Conservation (phyloP, 2,113 vertebrate genomes). For the Rhadina sibilatrix region DNA sequence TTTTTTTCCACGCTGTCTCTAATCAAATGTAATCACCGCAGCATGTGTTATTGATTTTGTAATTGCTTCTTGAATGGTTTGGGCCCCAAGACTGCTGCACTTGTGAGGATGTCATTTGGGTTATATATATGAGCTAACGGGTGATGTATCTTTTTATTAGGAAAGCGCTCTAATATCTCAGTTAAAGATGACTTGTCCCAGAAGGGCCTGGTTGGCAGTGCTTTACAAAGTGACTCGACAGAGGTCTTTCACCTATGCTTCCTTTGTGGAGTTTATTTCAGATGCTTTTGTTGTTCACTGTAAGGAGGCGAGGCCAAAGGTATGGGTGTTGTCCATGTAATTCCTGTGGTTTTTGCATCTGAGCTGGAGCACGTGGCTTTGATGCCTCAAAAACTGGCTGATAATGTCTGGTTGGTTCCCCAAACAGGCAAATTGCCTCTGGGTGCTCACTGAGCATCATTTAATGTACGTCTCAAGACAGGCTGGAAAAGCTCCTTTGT, state of each 20-base stretch:
- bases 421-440: not conserved
- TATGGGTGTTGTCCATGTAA: not conserved
- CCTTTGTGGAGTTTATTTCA: not conserved
- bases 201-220: not conserved
- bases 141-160: slow-evolving; percentile 65
- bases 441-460: not conserved
- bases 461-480: not conserved
- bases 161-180: slow-evolving; percentile 40
- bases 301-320: not conserved
- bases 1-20: slow-evolving; percentile 45
- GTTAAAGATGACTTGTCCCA: slow-evolving; percentile 50
- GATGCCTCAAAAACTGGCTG: not conserved
- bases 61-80: slow-evolving; percentile 76
- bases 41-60: slow-evolving; percentile 77
- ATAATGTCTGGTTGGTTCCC: not conserved
- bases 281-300: not conserved
- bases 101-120: slow-evolving; percentile 67
- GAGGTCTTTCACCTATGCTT: not conserved
- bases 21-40: slow-evolving; percentile 73
- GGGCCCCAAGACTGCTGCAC: slow-evolving; percentile 58
- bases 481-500: not conserved
- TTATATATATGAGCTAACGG: slow-evolving; percentile 59
- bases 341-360: not conserved
- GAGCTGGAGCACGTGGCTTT: not conserved
- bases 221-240: not conserved